Base-by-base conservation (phyloP, 2,888 invertebrate genomes). In the Tetragonisca angustula region DNA sequence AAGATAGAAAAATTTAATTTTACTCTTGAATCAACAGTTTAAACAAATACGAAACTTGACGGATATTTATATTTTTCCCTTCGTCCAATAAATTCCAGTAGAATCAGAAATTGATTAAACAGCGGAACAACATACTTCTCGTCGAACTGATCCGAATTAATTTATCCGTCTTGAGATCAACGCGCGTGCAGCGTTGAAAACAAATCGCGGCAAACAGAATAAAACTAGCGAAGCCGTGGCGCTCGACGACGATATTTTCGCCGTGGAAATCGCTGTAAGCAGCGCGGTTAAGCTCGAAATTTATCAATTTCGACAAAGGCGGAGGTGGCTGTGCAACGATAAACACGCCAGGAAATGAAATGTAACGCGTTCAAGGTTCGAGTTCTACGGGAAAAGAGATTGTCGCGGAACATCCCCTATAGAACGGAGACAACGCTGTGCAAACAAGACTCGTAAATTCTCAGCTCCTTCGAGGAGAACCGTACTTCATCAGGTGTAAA, bases 381-480 rank as follows among this genome's bases (percentile, higher is more conserved):
- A 73, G 67, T 50, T 50, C n/a, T 62, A 13, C 19, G 49, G 52
- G 43, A 21, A 52, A 62, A 68, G 72, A 56, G 54, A 73, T 68
- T 83, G 56, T 79, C 85, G 62, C 68, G 77, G 1, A 90, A 70
- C 36, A 83, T 84, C 87, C 78, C 61, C 83, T 69, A 65, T 54
- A 65, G 62, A 32, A 76, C 70, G 54, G 76, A 80, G 80, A 85
- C 87, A 84, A 76, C 76, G 79, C 68, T 75, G 79, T 75, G 79
- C 83, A 90, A 92, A 92, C 91, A 91, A 91, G 89, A 77, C 88
- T 91, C 92, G 88, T 91, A 92, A 92, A 92, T 92, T 91, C 88
- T 78, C 79, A n/a, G 77, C 78, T 83, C 61, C 84, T 85, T 87
- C 80, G 67, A 79, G 84, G 50, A 84, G 84, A 54, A 73, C 80